A percentile compares a stretch with the other conserved stretches of the same genome.
phyloP scores from a whole-genome alignment of 2,113 vertebrate genomes.

The Nesogale talazaci region DNA sequence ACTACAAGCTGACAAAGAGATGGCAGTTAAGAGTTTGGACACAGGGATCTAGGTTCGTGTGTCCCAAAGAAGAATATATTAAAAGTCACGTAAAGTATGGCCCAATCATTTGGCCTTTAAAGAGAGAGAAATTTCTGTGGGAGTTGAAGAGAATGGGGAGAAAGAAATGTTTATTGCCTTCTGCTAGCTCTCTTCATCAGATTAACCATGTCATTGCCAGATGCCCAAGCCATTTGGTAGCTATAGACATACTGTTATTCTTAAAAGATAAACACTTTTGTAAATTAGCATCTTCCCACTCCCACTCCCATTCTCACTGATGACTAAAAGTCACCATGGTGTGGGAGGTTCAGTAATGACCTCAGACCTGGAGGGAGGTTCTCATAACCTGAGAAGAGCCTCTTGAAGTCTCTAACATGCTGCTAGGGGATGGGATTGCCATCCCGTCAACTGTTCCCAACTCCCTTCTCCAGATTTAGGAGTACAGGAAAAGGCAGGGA shows the following conservation, averaged over 20 bases:
- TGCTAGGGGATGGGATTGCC: background rate
- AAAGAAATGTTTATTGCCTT: background rate
- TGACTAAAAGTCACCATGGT: background rate
- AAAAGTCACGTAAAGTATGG: background rate
- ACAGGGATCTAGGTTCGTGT: background rate
- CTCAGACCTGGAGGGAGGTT: background rate
- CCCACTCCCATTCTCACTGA: background rate
- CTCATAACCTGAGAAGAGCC: background rate
- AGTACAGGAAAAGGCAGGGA: background rate
- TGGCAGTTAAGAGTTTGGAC: background rate
- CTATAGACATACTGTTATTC: background rate
- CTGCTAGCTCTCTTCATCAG: background rate
- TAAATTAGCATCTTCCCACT: conserved; percentile 29
- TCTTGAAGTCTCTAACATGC: background rate
- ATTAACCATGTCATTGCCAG: background rate
- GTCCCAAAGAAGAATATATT: background rate
- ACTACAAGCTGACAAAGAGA: background rate
- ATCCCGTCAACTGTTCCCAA: background rate
- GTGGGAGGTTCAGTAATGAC: background rate
- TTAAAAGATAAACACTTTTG: conserved; percentile 21
- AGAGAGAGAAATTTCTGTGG: background rate
- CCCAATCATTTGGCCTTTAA: background rate
- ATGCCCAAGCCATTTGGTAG: background rate
- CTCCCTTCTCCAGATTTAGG: background rate
- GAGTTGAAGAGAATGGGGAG: background rate